Evolutionary conservation across 1,140 invertebrate genomes (phyloP).

Genomic region (Leptinotarsa defecta): DNA sequence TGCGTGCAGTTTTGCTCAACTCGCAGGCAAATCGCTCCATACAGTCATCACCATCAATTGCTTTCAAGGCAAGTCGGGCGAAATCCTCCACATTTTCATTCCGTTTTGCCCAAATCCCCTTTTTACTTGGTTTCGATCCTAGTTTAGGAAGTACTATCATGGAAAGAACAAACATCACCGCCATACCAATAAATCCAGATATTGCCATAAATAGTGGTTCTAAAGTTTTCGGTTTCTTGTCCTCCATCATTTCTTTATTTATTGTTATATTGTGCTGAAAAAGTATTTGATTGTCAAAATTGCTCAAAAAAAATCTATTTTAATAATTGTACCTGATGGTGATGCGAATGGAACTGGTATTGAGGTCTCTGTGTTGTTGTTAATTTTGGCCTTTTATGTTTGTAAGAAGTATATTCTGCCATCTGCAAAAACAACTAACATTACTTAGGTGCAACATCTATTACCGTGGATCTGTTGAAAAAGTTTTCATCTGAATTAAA

Average conservation of each 20-base stretch:
- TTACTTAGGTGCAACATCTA: background rate
- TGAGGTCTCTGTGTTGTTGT: conserved; percentile 42
- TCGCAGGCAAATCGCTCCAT: conserved; percentile 53
- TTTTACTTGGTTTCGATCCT: conserved; percentile 39
- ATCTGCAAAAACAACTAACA: background rate
- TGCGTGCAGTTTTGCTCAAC: conserved; percentile 49
- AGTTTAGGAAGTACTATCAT: conserved; percentile 58
- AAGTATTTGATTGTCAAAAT: conserved; percentile 3
- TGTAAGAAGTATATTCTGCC: background rate
- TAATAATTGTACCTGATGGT: conserved; percentile 49
- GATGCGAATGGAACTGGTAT: conserved; percentile 52
- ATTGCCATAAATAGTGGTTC: conserved; percentile 59
- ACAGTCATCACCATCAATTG: conserved; percentile 53
- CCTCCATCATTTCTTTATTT: conserved; percentile 28
- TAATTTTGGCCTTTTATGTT: background rate
- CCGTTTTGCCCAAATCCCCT: conserved; percentile 33
- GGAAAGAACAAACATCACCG: conserved; percentile 57
- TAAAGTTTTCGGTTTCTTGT: conserved; percentile 46
- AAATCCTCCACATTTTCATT: conserved; percentile 45
- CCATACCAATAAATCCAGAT: conserved; percentile 58
- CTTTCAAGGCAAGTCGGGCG: conserved; percentile 46
- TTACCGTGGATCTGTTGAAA: no score
- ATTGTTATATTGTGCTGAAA: conserved; percentile 54
- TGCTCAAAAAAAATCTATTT: conserved; percentile 3
- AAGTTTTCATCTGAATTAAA: no score